phyloP scores from a whole-genome alignment of 1,140 invertebrate species.

The Drosophila ficusphila region DNA sequence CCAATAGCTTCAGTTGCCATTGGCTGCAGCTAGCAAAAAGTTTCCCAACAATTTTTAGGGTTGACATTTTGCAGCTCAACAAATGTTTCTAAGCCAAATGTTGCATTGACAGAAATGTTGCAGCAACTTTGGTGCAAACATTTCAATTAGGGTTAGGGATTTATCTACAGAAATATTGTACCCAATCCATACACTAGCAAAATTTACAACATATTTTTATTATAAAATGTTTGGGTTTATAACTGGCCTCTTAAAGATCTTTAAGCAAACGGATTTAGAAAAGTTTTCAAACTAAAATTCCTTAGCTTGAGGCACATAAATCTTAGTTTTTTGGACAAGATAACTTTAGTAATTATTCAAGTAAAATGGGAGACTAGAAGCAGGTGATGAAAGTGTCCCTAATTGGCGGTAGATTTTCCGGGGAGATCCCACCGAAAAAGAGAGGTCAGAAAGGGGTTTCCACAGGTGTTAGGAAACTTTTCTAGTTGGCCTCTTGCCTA shows the following conservation, averaged over 20 bases:
- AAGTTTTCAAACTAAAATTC: conserved; percentile 33
- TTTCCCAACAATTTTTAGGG: neutral
- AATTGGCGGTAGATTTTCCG: neutral
- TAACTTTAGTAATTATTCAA: conserved; percentile 79
- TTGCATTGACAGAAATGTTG: conserved; percentile 24
- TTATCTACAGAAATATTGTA: neutral
- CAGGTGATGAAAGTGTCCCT: conserved; percentile 59
- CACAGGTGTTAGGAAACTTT: conserved; percentile 57
- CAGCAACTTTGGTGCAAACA: conserved; percentile 13
- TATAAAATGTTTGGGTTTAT: too few relatives aligned
- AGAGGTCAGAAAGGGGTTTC: conserved; percentile 8
- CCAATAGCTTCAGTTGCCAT: conserved; percentile 28
- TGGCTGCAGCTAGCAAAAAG: conserved; percentile 37
- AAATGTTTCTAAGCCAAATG: conserved; percentile 30
- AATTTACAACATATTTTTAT: too few relatives aligned
- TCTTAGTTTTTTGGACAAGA: conserved; percentile 38
- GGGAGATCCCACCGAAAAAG: neutral
- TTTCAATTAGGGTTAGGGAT: neutral
- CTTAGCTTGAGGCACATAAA: conserved; percentile 61
- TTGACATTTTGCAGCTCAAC: neutral
- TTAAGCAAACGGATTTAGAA: neutral
- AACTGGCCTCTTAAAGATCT: too few relatives aligned
- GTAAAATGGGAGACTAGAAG: conserved; percentile 4
- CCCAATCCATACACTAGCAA: too few relatives aligned
- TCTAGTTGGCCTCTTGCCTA: conserved; percentile 41